Conservation (phyloP, 2,797 vertebrate genomes). For the Fringilla coelebs region DNA sequence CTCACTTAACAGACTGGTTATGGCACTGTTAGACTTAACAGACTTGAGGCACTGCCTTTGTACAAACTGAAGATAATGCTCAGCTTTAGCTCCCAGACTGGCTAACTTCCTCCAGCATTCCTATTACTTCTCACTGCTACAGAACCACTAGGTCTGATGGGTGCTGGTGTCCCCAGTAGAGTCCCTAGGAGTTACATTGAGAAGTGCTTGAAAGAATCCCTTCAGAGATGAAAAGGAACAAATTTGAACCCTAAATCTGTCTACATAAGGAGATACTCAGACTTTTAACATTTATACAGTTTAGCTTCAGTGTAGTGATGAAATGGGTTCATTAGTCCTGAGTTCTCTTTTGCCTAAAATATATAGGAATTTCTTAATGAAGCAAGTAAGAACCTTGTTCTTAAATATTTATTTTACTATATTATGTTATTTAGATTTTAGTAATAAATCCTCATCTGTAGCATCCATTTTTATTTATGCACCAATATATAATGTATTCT, state of each 20-base stretch:
- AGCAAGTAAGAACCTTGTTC: not conserved
- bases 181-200: not conserved
- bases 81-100: not conserved
- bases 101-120: not conserved
- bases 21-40: not conserved
- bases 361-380: not conserved
- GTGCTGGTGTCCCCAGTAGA: not conserved
- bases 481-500: not conserved
- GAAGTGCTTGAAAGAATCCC: not conserved
- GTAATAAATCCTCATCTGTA: not conserved
- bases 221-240: not conserved
- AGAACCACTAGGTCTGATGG: not conserved
- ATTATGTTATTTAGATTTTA: not conserved
- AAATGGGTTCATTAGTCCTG: not conserved
- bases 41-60: not conserved
- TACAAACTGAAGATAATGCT: not conserved
- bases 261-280: not conserved
- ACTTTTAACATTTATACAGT: not conserved
- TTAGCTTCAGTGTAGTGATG: not conserved
- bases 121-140: not conserved
- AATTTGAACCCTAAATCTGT: not conserved
- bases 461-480: not conserved
- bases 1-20: conserved; percentile 27
- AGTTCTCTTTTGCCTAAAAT: not conserved
- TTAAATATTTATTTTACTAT: not conserved